Evolutionary conservation across 2,113 vertebrate genomes (phyloP).

Genomic region (Cygnus atratus): DNA sequence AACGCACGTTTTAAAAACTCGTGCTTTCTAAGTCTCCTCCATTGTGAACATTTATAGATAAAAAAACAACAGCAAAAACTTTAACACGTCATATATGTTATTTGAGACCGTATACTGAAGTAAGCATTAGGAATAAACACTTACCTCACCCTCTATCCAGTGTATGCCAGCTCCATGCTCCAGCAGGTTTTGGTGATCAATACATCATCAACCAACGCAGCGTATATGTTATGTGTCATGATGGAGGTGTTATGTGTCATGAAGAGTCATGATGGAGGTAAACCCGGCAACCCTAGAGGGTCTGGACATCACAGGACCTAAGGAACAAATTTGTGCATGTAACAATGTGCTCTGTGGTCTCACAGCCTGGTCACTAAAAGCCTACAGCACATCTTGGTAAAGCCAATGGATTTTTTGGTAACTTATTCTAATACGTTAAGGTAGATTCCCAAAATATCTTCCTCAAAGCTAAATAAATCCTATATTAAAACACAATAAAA

Average conservation of each 20-base stretch:
- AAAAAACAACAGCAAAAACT: background rate
- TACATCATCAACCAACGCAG: background rate
- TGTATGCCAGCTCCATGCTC: background rate
- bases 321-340: background rate
- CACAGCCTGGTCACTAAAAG: background rate
- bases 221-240: rapidly evolving
- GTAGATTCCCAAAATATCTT: background rate
- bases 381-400: background rate
- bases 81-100: background rate
- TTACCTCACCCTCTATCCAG: background rate
- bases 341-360: background rate
- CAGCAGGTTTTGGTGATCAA: rapidly evolving
- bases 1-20: background rate
- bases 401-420: background rate
- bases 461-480: background rate
- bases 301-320: background rate
- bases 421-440: background rate
- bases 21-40: background rate
- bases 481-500: background rate
- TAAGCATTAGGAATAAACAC: background rate
- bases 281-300: background rate
- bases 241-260: background rate
- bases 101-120: background rate
- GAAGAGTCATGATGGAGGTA: background rate
- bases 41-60: background rate